These are phyloP conservation scores for Phaethon lepturus DNA, from an alignment of 2,113 vertebrate species.

Conservation along the genomic window DNA sequence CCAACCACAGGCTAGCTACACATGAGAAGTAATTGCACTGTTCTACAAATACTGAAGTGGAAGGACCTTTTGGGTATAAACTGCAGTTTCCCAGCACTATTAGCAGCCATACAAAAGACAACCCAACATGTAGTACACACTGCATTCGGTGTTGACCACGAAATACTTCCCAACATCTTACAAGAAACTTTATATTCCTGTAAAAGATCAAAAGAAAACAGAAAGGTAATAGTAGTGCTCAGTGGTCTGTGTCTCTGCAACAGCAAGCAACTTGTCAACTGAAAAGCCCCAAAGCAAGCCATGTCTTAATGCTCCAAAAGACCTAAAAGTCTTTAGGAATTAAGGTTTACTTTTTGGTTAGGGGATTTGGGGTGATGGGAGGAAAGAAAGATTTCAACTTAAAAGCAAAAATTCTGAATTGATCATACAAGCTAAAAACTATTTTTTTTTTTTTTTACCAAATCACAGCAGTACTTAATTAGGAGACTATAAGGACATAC, in stretches of 20 bases:
- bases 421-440: background rate
- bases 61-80: background rate
- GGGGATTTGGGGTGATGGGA: background rate
- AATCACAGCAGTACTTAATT: background rate
- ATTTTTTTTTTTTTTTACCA: background rate
- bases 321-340: background rate
- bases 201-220: background rate
- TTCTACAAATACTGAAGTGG: background rate
- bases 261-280: background rate
- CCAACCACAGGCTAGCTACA: fast-evolving
- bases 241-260: background rate
- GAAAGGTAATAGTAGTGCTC: background rate
- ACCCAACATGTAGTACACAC: background rate
- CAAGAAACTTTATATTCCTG: background rate
- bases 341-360: background rate
- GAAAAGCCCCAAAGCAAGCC: background rate
- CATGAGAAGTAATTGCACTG: background rate
- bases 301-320: background rate
- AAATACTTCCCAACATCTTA: background rate
- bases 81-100: background rate
- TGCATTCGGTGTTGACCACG: background rate
- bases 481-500: background rate
- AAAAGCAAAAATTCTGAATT: background rate
- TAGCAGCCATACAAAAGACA: background rate
- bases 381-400: background rate